Percentiles rank a stretch among this genome's conserved stretches.
Conservation (phyloP, 1,140 invertebrate species). For the Potamilus streckersoni region DNA sequence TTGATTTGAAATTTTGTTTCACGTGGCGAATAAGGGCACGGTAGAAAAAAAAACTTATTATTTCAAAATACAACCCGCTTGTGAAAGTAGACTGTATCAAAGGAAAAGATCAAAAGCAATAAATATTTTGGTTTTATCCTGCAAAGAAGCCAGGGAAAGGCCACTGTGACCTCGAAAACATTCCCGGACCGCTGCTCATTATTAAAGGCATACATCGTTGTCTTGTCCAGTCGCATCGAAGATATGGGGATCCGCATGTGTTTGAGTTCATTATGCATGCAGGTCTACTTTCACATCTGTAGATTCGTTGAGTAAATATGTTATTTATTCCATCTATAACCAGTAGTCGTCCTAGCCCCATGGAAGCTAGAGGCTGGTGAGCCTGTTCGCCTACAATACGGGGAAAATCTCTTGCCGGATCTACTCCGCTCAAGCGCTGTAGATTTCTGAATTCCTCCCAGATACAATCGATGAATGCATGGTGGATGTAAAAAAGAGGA, state of each 20-base stretch:
- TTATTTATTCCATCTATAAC: conserved; percentile 49
- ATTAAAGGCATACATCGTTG: conserved; percentile 42
- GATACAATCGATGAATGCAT: conserved; percentile 47
- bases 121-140: too few relatives aligned
- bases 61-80: too few relatives aligned
- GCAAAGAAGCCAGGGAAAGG: too few relatives aligned
- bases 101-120: too few relatives aligned
- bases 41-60: too few relatives aligned
- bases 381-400: conserved; percentile 41
- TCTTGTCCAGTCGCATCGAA: conserved; percentile 41
- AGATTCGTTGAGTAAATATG: conserved; percentile 43
- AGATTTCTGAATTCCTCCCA: conserved; percentile 49
- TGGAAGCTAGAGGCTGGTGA: conserved; percentile 42
- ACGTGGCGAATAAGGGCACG: too few relatives aligned
- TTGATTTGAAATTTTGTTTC: too few relatives aligned
- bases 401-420: conserved; percentile 46
- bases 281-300: conserved; percentile 41
- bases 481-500: conserved; percentile 45
- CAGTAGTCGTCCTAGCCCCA: conserved; percentile 44
- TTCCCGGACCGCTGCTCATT: conserved; percentile 29
- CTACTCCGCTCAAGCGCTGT: conserved; percentile 47
- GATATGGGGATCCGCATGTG: conserved; percentile 44
- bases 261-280: conserved; percentile 36
- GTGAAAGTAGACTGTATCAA: too few relatives aligned
- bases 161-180: too few relatives aligned